Evolutionary conservation across 2,888 invertebrate species (phyloP).

Genomic region (Nomada flava): DNA sequence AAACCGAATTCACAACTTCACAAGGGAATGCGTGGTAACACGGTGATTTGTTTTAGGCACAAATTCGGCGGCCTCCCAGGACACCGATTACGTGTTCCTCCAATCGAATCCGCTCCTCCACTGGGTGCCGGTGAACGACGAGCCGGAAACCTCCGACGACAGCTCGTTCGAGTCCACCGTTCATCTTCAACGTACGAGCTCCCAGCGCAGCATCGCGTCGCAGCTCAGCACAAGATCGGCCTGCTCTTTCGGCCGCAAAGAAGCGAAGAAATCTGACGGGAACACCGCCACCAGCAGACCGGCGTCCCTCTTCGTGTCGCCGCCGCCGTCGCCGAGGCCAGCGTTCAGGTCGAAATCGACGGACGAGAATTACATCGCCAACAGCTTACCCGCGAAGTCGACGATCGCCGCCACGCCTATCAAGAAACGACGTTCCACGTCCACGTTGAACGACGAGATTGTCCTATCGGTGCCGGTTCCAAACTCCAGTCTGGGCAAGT

Average conservation of each 20-base stretch:
- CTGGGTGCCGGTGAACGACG: slow-evolving; percentile 85
- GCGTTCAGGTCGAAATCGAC: slow-evolving; percentile 79
- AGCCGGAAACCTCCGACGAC: slow-evolving; percentile 82
- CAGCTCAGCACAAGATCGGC: slow-evolving; percentile 76
- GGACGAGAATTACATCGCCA: slow-evolving; percentile 73
- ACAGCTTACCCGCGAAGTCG: slow-evolving; percentile 53
- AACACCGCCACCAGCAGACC: slow-evolving; percentile 68
- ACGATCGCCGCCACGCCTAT: slow-evolving; percentile 34
- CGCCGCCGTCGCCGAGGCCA: slow-evolving; percentile 79
- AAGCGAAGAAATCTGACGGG: slow-evolving; percentile 47
- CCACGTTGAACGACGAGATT: slow-evolving; percentile 64
- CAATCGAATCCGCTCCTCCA: slow-evolving; percentile 85
- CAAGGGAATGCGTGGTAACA: slow-evolving; percentile 17
- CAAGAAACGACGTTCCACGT: slow-evolving; percentile 61
- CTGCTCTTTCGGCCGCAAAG: slow-evolving; percentile 68
- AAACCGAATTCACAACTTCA: background rate
- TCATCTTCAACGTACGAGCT: slow-evolving; percentile 78
- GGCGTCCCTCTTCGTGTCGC: slow-evolving; percentile 77
- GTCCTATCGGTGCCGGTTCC: slow-evolving; percentile 71
- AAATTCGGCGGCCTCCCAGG: slow-evolving; percentile 78
- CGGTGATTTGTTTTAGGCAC: slow-evolving; percentile 65
- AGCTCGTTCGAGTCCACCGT: slow-evolving; percentile 82
- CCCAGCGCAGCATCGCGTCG: slow-evolving; percentile 79
- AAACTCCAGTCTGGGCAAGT: slow-evolving; percentile 71
- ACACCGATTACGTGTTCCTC: slow-evolving; percentile 86